Conservation (phyloP, 37 sponge, comb jelly and placozoan genomes). For the Ephydatia muelleri region DNA sequence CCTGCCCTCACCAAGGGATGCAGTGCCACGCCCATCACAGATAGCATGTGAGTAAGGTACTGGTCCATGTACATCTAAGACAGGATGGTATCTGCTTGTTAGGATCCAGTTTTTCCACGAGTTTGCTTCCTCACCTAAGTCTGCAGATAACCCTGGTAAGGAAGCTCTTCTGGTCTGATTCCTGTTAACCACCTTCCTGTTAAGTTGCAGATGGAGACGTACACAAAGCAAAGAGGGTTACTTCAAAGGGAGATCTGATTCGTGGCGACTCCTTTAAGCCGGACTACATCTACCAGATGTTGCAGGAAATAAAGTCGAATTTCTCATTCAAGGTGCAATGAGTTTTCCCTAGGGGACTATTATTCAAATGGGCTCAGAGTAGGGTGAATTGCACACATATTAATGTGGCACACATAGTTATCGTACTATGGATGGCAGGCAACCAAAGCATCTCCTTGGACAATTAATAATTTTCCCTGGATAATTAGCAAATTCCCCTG, state of each 20-base stretch:
- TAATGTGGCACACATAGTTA: no score
- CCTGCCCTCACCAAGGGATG: slow-evolving; percentile 28
- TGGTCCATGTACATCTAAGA: background rate
- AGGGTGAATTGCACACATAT: no score
- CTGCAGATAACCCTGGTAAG: background rate
- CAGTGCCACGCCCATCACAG: slow-evolving; percentile 64
- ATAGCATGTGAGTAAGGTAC: slow-evolving; percentile 60
- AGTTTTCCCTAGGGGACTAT: slow-evolving; percentile 5
- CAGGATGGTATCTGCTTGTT: background rate
- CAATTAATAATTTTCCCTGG: no score
- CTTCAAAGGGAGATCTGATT: slow-evolving; percentile 27
- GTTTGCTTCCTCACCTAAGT: slow-evolving; percentile 35
- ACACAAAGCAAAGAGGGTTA: background rate
- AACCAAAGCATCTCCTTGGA: no score
- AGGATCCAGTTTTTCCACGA: slow-evolving; percentile 68
- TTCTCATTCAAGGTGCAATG: slow-evolving; percentile 55
- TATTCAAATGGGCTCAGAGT: no score
- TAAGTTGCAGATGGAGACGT: no score
- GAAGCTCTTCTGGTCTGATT: background rate
- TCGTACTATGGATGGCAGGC: no score
- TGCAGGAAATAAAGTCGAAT: slow-evolving; percentile 58
- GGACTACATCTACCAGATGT: slow-evolving; percentile 68
- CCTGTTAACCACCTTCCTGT: background rate
- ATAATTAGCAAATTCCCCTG: no score
- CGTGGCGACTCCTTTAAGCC: slow-evolving; percentile 74